Conservation (phyloP, 2,113 vertebrate genomes). For the Silurus asotus region DNA sequence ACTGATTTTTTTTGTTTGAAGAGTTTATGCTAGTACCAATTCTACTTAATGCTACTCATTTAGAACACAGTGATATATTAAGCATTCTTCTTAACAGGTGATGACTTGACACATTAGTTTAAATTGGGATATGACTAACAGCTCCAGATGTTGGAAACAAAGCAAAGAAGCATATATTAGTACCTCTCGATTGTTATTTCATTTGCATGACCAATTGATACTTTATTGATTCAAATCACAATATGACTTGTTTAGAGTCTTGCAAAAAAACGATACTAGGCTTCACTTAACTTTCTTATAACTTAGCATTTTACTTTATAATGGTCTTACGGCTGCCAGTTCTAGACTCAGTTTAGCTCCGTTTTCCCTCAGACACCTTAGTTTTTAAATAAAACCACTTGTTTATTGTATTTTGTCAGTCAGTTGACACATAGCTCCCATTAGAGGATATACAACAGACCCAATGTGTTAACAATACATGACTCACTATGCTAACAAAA, state of each 20-base stretch:
- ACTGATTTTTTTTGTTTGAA: too few relatives aligned
- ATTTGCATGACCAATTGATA: not conserved
- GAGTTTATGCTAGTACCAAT: not conserved
- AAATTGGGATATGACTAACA: not conserved
- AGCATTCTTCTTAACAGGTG: not conserved
- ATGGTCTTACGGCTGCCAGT: not conserved
- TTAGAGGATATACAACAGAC: slow-evolving; percentile 3
- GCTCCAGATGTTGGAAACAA: not conserved
- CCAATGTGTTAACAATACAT: slow-evolving; percentile 7
- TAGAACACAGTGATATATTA: not conserved
- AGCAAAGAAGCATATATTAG: not conserved
- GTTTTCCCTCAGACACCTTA: not conserved
- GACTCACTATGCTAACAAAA: not conserved
- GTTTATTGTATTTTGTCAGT: slow-evolving; percentile 22
- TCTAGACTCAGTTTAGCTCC: not conserved
- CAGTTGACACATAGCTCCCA: slow-evolving; percentile 17
- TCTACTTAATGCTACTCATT: not conserved
- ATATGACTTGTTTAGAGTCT: not conserved
- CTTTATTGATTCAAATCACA: not conserved
- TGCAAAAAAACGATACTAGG: not conserved
- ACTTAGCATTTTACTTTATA: not conserved
- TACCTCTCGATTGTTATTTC: not conserved
- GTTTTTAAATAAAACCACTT: not conserved
- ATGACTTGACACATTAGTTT: not conserved
- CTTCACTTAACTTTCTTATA: not conserved